Evolutionary conservation across 1,140 invertebrate species (phyloP), one percentile per base, ranked within the genome.

Genomic region (Drosophila busckii): DNA sequence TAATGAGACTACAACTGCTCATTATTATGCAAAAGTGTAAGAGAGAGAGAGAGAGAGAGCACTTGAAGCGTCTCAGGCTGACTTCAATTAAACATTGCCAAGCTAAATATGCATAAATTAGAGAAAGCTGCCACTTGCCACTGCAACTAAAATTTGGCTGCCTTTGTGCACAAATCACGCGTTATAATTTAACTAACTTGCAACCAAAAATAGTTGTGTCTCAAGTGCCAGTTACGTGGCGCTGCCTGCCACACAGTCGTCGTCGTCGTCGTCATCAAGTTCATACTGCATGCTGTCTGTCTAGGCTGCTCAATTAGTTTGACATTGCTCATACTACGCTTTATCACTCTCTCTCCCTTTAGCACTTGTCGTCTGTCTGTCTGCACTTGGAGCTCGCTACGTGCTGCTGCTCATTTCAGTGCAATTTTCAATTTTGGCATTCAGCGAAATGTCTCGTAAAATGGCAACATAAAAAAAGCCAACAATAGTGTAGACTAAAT

Each of bases 11-110:
- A 56, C 44, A 31, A 68, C 41, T 45, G 49, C 52, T 68, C 63
- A 78, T 78, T 82, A 78, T 82, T 78, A 78, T 80, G 75, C 75
- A 76, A 52, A 76, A 48, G 58, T 25, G 23, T 15, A 9, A 6
- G 28, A 4, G 8, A 2, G n/a, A 20, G 46, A 9, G 19, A 19
- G 9, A 48, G 32, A n/a, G 8, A 34, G 26, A 42, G 13, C 54
- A 48, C 53, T 55, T 13, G 42, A 37, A 34, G 13, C 2, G 44
- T 12, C 13, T 7, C 13, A 8, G n/a, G 34, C n/a, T 25, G 16
- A 15, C 7, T 26, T 48, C 13, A 17, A 10, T 31, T 38, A 38
- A 42, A 44, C 25, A 59, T 52, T 58, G 54, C 54, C n/a, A n/a
- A 54, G 46, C 46, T 22, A 61, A 62, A 62, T 55, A 35, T 56